phyloP scores from a whole-genome alignment of 2,797 vertebrate species.

The Vireo griseus region DNA sequence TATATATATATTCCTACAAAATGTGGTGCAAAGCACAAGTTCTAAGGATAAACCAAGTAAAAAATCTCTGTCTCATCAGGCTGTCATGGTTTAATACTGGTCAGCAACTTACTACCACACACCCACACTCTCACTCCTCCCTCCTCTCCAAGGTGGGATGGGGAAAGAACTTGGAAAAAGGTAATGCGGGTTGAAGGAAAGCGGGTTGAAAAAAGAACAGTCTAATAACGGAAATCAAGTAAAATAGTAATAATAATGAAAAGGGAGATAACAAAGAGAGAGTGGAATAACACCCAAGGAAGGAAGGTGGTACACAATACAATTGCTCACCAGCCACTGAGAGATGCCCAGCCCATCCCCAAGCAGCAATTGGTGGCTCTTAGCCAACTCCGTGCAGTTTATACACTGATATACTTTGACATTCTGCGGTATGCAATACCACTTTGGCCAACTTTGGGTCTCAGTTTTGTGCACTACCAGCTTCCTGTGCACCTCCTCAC shows the following conservation, averaged over 20 bases:
- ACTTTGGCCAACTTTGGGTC: neutral
- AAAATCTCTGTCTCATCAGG: neutral
- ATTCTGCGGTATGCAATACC: neutral
- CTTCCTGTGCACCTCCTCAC: neutral
- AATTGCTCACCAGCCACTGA: neutral
- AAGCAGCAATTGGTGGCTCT: neutral
- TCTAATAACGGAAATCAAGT: neutral
- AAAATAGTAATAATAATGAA: neutral
- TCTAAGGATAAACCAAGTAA: neutral
- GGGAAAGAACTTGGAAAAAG: neutral
- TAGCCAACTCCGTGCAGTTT: no score
- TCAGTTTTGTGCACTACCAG: neutral
- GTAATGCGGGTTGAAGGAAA: neutral
- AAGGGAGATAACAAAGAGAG: neutral
- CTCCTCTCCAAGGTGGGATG: neutral
- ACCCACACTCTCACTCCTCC: neutral
- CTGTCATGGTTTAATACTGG: neutral
- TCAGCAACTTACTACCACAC: neutral
- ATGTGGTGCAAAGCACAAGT: neutral
- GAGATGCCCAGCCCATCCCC: neutral
- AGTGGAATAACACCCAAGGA: neutral
- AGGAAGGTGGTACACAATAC: neutral
- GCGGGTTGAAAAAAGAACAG: neutral
- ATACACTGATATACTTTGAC: neutral
- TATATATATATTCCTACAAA: neutral